phyloP scores from a whole-genome alignment of 2,888 invertebrate genomes.

The Thecocarcelia acutangulata region DNA sequence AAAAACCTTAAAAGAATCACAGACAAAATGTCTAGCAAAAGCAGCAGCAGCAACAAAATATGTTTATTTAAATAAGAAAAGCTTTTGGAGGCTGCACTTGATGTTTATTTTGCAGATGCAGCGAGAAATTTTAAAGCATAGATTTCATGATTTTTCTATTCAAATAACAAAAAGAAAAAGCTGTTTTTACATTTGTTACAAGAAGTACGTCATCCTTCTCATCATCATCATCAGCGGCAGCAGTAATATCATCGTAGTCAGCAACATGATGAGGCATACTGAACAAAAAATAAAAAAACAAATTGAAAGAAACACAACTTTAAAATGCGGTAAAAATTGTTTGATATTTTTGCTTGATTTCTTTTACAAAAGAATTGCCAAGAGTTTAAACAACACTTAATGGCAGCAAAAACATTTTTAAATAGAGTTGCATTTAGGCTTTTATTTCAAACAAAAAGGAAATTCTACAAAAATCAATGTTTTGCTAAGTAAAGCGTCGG shows the following conservation, averaged over 20 bases:
- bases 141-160: slow-evolving; percentile 64
- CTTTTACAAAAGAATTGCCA: slow-evolving; percentile 65
- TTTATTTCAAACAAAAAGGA: slow-evolving; percentile 57
- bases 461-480: slow-evolving; percentile 56
- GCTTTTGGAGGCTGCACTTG: slow-evolving; percentile 64
- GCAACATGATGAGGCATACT: slow-evolving; percentile 45
- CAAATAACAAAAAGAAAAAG: slow-evolving; percentile 31
- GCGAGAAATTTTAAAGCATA: slow-evolving; percentile 36
- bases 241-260: slow-evolving; percentile 37
- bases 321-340: slow-evolving; percentile 75
- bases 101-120: slow-evolving; percentile 44
- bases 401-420: slow-evolving; percentile 58
- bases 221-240: slow-evolving; percentile 37
- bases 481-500: slow-evolving; percentile 64
- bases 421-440: slow-evolving; percentile 69
- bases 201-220: slow-evolving; percentile 59
- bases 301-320: slow-evolving; percentile 33
- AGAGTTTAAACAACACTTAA: slow-evolving; percentile 61
- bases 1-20: slow-evolving; percentile 41
- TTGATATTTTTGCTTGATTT: slow-evolving; percentile 80
- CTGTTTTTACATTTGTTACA: slow-evolving; percentile 56
- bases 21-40: slow-evolving; percentile 65
- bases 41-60: slow-evolving; percentile 37
- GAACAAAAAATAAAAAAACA: not conserved
- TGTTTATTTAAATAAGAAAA: slow-evolving; percentile 35